A percentile compares a stretch with the other conserved stretches of the same genome.
These are phyloP conservation scores for Centroberyx gerrardi DNA, from an alignment of 2,797 vertebrate genomes.

Conservation along the genomic window DNA sequence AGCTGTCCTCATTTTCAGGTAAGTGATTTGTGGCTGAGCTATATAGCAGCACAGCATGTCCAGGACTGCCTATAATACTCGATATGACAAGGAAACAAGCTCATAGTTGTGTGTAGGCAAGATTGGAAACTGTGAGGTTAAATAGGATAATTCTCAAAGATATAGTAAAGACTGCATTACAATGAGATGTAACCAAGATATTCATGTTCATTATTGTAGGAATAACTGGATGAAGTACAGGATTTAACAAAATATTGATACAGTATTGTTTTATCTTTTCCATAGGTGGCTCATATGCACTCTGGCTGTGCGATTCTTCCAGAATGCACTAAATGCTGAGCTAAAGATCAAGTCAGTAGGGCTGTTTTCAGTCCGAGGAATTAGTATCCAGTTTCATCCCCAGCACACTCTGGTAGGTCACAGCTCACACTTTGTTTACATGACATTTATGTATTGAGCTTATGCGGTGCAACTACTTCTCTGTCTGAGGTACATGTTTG, in stretches of 20 bases:
- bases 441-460: slow-evolving; percentile 39
- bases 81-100: neutral
- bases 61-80: neutral
- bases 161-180: neutral
- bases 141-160: neutral
- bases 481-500: neutral
- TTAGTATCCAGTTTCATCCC: slow-evolving; percentile 93
- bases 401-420: slow-evolving; percentile 93
- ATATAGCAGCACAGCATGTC: neutral
- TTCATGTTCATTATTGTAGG: neutral
- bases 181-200: neutral
- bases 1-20: slow-evolving; percentile 80
- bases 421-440: slow-evolving; percentile 40
- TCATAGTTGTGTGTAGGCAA: no score
- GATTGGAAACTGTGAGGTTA: neutral
- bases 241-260: neutral
- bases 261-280: neutral
- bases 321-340: slow-evolving; percentile 90
- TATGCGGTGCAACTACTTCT: slow-evolving; percentile 3
- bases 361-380: slow-evolving; percentile 92
- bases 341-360: slow-evolving; percentile 94
- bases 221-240: neutral
- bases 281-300: slow-evolving; percentile 91
- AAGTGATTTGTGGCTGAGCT: slow-evolving; percentile 23
- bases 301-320: slow-evolving; percentile 90